A percentile compares a stretch with the other conserved stretches of the same genome.
These are phyloP conservation scores for Tokudaia muenninki DNA, from an alignment of 2,797 vertebrate species.

Conservation along the genomic window DNA sequence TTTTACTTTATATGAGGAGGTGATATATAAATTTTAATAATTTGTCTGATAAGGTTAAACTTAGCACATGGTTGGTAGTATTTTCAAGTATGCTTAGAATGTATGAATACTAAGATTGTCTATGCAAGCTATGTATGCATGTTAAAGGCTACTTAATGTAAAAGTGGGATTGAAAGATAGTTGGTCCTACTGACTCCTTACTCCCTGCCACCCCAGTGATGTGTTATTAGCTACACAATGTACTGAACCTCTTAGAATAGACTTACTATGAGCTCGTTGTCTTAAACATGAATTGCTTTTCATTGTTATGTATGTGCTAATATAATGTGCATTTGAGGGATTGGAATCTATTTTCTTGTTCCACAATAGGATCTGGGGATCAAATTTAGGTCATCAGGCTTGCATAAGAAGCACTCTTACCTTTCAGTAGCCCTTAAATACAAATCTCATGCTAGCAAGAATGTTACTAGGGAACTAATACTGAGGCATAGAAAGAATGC, in stretches of 20 bases:
- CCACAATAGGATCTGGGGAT: neutral
- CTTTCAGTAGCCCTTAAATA: neutral
- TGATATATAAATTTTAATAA: conserved; percentile 49
- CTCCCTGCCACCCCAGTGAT: neutral
- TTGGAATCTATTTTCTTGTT: neutral
- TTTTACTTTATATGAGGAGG: neutral
- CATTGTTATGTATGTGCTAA: neutral
- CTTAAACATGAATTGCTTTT: conserved; percentile 1
- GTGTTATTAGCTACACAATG: neutral
- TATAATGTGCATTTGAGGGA: neutral
- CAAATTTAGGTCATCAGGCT: neutral
- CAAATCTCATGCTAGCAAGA: neutral
- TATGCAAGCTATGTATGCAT: neutral
- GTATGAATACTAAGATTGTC: conserved; percentile 6
- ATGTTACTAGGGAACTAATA: neutral
- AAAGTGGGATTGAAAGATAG: neutral
- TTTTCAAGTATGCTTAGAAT: conserved; percentile 7
- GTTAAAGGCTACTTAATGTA: neutral
- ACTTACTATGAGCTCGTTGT: conserved; percentile 26
- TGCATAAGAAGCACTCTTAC: neutral
- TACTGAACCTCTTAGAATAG: neutral
- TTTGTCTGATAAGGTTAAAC: neutral
- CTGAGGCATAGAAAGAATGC: neutral
- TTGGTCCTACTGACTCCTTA: neutral
- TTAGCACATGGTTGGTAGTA: neutral